A percentile compares a stretch with the other conserved stretches of the same genome.
phyloP scores from a whole-genome alignment of 2,113 vertebrate species.

The Plecturocebus donacophilus region DNA sequence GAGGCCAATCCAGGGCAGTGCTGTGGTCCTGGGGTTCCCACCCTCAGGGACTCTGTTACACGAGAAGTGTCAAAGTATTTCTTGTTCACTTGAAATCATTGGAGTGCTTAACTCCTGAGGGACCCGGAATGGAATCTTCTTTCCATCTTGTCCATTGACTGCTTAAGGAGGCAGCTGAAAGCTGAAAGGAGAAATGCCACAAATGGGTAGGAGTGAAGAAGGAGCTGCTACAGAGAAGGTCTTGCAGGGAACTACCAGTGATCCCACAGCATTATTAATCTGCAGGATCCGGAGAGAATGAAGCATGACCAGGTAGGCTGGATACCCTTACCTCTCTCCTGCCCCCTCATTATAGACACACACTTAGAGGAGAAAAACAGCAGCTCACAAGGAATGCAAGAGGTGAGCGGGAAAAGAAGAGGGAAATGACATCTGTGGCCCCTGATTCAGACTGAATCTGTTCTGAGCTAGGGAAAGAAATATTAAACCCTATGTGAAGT shows the following conservation, averaged over 20 bases:
- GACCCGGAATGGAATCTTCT: fast-evolving
- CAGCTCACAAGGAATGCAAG: neutral
- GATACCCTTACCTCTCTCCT: neutral
- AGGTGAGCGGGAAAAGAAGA: neutral
- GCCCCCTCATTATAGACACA: neutral
- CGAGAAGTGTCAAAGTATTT: too few relatives aligned
- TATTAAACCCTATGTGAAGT: neutral
- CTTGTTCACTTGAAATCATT: neutral
- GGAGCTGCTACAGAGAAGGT: neutral
- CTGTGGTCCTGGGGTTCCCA: neutral
- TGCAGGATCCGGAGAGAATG: neutral
- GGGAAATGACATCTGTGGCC: neutral
- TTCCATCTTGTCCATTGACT: neutral
- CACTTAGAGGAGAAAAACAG: neutral
- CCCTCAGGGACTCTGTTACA: neutral
- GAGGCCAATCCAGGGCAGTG: neutral
- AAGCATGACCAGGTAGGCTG: neutral
- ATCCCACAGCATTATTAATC: fast-evolving
- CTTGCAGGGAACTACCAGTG: neutral
- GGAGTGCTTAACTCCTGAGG: neutral
- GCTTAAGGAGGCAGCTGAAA: neutral
- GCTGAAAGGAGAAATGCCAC: neutral
- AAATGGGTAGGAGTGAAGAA: neutral
- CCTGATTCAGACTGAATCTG: neutral
- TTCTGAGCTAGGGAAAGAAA: neutral